A percentile compares a stretch with the other conserved stretches of the same genome.
These are phyloP conservation scores for Spinibarbus caldwelli DNA, from an alignment of 2,797 vertebrate genomes.

Conservation along the genomic window DNA sequence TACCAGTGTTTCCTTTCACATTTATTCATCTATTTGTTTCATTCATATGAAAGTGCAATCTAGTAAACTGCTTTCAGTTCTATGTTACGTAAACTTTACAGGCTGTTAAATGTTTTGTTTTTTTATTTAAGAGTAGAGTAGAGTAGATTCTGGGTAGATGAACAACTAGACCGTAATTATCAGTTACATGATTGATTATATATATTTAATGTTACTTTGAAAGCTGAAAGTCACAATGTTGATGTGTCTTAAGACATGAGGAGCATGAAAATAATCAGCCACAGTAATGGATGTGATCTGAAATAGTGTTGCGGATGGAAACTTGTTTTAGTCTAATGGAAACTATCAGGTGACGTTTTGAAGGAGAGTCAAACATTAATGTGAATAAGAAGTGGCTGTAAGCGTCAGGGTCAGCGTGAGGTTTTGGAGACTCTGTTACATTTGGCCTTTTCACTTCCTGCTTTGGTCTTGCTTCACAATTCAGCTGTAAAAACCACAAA, in stretches of 20 bases:
- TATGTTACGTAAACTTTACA: neutral
- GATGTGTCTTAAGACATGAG: neutral
- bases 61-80: neutral
- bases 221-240: neutral
- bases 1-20: neutral
- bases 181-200: neutral
- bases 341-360: constrained; percentile 12
- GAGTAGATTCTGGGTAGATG: neutral
- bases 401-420: neutral
- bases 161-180: neutral
- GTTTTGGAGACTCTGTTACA: neutral
- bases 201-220: neutral
- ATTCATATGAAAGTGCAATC: constrained; percentile 3
- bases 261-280: neutral
- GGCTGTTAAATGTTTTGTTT: too few relatives aligned
- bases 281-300: neutral
- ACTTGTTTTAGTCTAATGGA: neutral
- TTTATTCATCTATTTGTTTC: neutral
- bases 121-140: neutral
- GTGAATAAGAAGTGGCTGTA: neutral
- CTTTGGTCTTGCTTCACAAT: neutral
- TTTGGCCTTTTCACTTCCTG: neutral
- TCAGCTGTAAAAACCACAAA: neutral
- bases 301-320: neutral
- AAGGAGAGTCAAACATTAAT: constrained; percentile 46